Evolutionary conservation across 1,140 invertebrate genomes (phyloP).

Genomic region (Pseudomyrmex pallidus): DNA sequence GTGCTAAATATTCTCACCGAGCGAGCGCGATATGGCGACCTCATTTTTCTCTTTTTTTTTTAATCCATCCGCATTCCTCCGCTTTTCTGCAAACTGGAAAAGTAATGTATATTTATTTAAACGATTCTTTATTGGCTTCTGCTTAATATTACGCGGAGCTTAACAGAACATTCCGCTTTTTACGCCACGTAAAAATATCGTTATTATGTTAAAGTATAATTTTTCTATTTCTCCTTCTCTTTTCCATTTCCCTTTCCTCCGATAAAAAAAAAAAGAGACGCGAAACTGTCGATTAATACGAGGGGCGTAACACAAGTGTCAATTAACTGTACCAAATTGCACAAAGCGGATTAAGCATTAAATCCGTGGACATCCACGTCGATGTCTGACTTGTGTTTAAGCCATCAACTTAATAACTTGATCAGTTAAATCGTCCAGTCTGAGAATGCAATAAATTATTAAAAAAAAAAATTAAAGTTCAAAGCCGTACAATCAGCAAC

Average conservation of each 20-base stretch:
- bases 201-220: background rate
- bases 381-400: slow-evolving; percentile 33
- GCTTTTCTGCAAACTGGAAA: background rate
- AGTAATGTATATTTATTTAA: slow-evolving; percentile 40
- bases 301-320: slow-evolving; percentile 29
- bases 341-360: slow-evolving; percentile 68
- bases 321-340: slow-evolving; percentile 61
- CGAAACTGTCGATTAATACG: slow-evolving; percentile 65
- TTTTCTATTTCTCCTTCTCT: background rate
- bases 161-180: background rate
- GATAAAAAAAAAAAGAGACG: slow-evolving; percentile 14
- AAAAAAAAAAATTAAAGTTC: slow-evolving; percentile 1
- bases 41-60: slow-evolving; percentile 50
- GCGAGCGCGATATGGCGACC: background rate
- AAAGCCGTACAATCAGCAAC: slow-evolving; percentile 28
- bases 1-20: slow-evolving; percentile 31
- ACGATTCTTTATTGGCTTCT: background rate
- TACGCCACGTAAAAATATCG: background rate
- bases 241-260: slow-evolving; percentile 48
- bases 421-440: slow-evolving; percentile 8
- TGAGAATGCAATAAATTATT: background rate
- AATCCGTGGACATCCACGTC: slow-evolving; percentile 44
- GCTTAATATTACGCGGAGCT: slow-evolving; percentile 14
- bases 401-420: slow-evolving; percentile 42
- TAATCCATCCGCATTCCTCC: slow-evolving; percentile 26